Evolutionary conservation across 2,797 vertebrate species (phyloP).

Genomic region (Hoplostethus atlanticus): DNA sequence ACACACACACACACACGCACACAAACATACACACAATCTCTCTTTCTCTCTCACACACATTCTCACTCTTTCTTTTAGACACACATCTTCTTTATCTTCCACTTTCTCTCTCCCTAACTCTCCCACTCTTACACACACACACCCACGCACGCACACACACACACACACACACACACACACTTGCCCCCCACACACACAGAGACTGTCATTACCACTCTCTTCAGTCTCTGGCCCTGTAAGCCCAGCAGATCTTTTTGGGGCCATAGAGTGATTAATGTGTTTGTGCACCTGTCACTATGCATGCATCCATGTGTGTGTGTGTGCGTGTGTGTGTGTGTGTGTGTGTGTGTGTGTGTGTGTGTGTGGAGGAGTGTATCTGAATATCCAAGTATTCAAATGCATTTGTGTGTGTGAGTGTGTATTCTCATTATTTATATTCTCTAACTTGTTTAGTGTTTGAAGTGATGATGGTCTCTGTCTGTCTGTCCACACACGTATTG

Average conservation of each 20-base stretch:
- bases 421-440: background rate
- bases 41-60: conserved; percentile 67
- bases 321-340: conserved; percentile 7
- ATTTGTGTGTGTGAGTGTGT: background rate
- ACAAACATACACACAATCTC: conserved; percentile 24
- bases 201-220: conserved; percentile 69
- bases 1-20: conserved; percentile 29
- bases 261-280: conserved; percentile 62
- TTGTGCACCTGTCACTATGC: conserved; percentile 44
- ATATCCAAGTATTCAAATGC: no score
- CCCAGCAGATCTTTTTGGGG: conserved; percentile 70
- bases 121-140: background rate
- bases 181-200: conserved; percentile 32
- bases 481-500: background rate
- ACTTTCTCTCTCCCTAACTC: conserved; percentile 31
- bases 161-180: conserved; percentile 32
- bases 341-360: conserved; percentile 14
- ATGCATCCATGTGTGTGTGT: conserved; percentile 45
- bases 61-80: conserved; percentile 40
- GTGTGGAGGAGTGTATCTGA: background rate
- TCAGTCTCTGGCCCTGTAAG: conserved; percentile 69
- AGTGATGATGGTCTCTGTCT: background rate
- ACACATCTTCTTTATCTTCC: conserved; percentile 1
- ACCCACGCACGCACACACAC: conserved; percentile 22
- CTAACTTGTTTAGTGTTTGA: background rate